Evolutionary conservation across 1,140 invertebrate genomes (phyloP).

Genomic region (Stegodyphus dumicola): DNA sequence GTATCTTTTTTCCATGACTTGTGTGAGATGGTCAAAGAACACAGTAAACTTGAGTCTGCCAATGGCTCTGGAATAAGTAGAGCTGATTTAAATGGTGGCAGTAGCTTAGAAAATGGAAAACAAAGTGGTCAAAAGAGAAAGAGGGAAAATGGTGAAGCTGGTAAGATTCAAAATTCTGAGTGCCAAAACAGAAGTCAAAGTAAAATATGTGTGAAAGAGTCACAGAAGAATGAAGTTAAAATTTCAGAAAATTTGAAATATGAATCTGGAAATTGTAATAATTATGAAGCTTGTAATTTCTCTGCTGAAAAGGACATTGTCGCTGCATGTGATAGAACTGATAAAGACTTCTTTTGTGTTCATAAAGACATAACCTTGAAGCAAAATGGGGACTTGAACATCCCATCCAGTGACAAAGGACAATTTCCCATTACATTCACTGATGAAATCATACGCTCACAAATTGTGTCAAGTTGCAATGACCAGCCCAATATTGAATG

Average conservation of each 20-base stretch:
- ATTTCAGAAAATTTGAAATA: background rate
- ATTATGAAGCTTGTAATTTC: background rate
- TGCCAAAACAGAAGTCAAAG: constrained; percentile 2
- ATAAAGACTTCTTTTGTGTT: background rate
- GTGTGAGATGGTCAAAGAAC: constrained; percentile 63
- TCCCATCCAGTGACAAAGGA: constrained; percentile 1
- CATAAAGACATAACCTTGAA: constrained; percentile 2
- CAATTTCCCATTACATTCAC: constrained; percentile 51
- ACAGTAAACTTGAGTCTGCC: constrained; percentile 19
- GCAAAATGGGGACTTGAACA: background rate
- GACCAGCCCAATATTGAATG: constrained; percentile 62
- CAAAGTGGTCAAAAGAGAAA: constrained; percentile 50
- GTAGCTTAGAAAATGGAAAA: constrained; percentile 30
- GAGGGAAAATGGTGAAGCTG: constrained; percentile 42
- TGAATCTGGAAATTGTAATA: background rate
- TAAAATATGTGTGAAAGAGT: constrained; percentile 41
- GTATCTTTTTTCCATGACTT: constrained; percentile 68
- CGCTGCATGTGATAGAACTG: background rate
- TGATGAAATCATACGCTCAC: constrained; percentile 48
- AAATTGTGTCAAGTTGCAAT: constrained; percentile 34
- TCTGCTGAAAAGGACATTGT: background rate
- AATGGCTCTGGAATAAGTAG: constrained; percentile 21
- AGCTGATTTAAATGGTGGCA: constrained; percentile 20
- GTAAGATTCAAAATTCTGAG: constrained; percentile 17
- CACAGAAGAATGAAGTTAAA: background rate